These are phyloP conservation scores for Drosophila conformis DNA, from an alignment of 2,888 invertebrate genomes.

Conservation along the genomic window DNA sequence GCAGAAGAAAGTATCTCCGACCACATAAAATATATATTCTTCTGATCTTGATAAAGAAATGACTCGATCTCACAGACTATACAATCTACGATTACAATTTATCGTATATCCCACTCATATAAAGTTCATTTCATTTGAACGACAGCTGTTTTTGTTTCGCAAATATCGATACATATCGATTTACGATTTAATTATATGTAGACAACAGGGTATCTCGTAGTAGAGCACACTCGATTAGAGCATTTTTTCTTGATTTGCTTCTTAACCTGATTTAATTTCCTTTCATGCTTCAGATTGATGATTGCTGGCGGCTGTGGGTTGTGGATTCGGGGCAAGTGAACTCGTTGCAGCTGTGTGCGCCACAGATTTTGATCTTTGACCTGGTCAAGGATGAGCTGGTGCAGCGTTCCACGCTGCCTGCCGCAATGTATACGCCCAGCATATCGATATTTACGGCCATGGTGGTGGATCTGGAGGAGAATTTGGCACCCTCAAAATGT, in stretches of 20 bases:
- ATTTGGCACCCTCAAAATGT: constrained; percentile 82
- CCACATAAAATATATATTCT: no score
- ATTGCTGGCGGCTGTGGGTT: constrained; percentile 88
- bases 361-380: constrained; percentile 91
- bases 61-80: background rate
- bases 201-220: background rate
- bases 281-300: constrained; percentile 86
- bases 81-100: background rate
- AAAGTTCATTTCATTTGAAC: background rate
- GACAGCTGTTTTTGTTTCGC: background rate
- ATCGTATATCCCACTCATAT: background rate
- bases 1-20: no score
- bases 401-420: constrained; percentile 76
- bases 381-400: constrained; percentile 87
- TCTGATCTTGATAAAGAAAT: background rate
- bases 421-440: constrained; percentile 73
- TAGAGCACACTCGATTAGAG: no score
- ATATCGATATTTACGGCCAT: constrained; percentile 83
- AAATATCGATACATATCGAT: background rate
- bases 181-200: background rate
- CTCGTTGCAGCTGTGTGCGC: constrained; percentile 87
- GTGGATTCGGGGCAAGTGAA: constrained; percentile 88
- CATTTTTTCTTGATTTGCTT: background rate
- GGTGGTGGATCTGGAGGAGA: constrained; percentile 86
- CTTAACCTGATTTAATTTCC: background rate